phyloP scores from a whole-genome alignment of 2,888 invertebrate genomes.

The Strigamia transsilvanica region DNA sequence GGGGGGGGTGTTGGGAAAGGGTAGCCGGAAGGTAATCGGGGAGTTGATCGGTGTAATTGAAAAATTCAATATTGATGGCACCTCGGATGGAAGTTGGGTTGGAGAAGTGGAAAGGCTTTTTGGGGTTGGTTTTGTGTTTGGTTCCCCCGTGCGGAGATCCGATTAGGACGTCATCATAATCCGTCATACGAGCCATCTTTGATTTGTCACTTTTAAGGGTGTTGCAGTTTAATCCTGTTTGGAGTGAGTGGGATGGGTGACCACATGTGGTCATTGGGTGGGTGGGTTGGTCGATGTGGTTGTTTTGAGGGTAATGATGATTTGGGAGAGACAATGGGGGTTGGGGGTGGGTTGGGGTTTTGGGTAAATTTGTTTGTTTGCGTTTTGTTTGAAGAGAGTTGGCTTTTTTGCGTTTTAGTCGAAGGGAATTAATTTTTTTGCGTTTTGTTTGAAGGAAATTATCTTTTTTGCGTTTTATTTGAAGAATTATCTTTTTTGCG shows the following conservation, averaged over 20 bases:
- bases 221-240: constrained; percentile 12
- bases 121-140: not conserved
- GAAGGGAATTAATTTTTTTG: too few species aligned
- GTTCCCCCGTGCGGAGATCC: not conserved
- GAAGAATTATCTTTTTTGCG: too few species aligned
- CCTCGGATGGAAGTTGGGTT: not conserved
- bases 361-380: too few species aligned
- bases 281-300: too few species aligned
- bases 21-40: constrained; percentile 19
- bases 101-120: not conserved
- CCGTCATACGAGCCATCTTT: constrained; percentile 40
- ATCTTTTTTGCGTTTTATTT: too few species aligned
- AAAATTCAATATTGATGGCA: constrained; percentile 39
- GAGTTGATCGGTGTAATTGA: constrained; percentile 21
- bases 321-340: too few species aligned
- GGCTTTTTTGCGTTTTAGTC: too few species aligned
- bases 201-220: constrained; percentile 46
- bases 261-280: constrained; percentile 12
- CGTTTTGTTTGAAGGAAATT: too few species aligned
- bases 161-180: constrained; percentile 36
- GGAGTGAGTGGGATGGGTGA: not conserved
- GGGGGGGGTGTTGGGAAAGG: not conserved
- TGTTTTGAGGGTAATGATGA: too few species aligned
- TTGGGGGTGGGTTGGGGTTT: too few species aligned
- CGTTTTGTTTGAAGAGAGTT: too few species aligned